Percentiles rank a stretch among this genome's conserved stretches.
Evolutionary conservation across 2,113 vertebrate species (phyloP).

Genomic region (Burhinus bistriatus): DNA sequence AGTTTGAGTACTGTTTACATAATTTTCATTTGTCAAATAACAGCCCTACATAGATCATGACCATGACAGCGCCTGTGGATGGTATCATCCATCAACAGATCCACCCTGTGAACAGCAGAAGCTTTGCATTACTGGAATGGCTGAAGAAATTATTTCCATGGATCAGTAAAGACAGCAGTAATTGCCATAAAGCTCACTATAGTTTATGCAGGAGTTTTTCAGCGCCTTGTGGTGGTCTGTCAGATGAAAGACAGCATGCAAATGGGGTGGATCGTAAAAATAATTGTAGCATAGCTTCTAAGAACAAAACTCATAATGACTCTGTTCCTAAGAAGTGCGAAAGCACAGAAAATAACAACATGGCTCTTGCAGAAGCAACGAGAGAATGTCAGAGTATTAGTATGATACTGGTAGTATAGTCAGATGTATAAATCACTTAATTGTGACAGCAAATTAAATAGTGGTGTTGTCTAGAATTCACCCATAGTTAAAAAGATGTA

Average conservation of each 20-base stretch:
- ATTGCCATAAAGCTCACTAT: background rate
- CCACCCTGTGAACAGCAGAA: slow-evolving; percentile 19
- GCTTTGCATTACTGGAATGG: background rate
- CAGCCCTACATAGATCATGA: slow-evolving; percentile 38
- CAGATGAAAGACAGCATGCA: background rate
- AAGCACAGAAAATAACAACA: background rate
- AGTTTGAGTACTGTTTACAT: slow-evolving; percentile 48
- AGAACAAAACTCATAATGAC: background rate
- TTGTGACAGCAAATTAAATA: slow-evolving; percentile 50
- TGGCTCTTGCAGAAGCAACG: background rate
- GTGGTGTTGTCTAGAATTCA: slow-evolving; percentile 29
- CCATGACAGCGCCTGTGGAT: slow-evolving; percentile 6
- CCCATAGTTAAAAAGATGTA: slow-evolving; percentile 31
- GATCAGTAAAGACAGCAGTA: slow-evolving; percentile 9
- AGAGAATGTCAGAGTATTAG: background rate
- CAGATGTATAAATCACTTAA: slow-evolving; percentile 54
- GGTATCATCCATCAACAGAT: slow-evolving; percentile 50
- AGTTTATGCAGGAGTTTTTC: background rate
- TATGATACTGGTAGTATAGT: background rate
- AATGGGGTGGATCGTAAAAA: background rate
- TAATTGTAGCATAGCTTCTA: background rate
- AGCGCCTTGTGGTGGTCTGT: background rate
- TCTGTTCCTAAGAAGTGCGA: background rate
- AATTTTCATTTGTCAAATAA: slow-evolving; percentile 59
- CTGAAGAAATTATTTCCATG: slow-evolving; percentile 21